These are phyloP conservation scores for Yponomeuta evonymella DNA, from an alignment of 2,888 invertebrate species.

Conservation along the genomic window DNA sequence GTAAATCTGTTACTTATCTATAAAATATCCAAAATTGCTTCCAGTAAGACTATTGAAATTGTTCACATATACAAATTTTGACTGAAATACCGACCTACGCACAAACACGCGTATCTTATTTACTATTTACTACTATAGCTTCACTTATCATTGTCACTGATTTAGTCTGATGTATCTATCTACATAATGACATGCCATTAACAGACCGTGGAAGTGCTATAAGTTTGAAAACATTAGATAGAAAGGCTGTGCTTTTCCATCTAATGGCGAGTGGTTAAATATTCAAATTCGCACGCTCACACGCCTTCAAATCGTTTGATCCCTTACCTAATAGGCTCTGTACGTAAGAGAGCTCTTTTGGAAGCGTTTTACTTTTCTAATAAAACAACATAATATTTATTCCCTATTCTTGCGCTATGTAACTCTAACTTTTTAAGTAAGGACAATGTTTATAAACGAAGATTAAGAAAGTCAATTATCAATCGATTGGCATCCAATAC, in stretches of 20 bases:
- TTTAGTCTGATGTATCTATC: too few relatives aligned
- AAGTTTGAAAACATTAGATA: background rate
- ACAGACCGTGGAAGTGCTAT: too few relatives aligned
- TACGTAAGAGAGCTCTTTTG: background rate
- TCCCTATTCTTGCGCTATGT: background rate
- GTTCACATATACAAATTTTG: too few relatives aligned
- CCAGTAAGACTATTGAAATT: too few relatives aligned
- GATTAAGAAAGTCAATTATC: background rate
- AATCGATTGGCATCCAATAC: constrained; percentile 15
- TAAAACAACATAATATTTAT: background rate
- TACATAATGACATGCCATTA: too few relatives aligned
- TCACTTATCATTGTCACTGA: too few relatives aligned
- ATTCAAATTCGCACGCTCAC: background rate
- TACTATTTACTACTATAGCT: too few relatives aligned
- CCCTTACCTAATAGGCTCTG: background rate
- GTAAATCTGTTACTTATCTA: too few relatives aligned
- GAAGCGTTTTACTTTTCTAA: background rate
- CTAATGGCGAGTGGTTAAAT: background rate
- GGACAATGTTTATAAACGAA: background rate
- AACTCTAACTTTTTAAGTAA: background rate
- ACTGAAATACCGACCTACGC: too few relatives aligned
- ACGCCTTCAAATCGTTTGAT: constrained; percentile 8
- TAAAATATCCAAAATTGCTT: too few relatives aligned
- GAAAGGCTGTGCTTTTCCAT: background rate
- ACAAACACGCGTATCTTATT: too few relatives aligned